phyloP scores from a whole-genome alignment of 2,113 vertebrate species.

The Crotalus helleri region DNA sequence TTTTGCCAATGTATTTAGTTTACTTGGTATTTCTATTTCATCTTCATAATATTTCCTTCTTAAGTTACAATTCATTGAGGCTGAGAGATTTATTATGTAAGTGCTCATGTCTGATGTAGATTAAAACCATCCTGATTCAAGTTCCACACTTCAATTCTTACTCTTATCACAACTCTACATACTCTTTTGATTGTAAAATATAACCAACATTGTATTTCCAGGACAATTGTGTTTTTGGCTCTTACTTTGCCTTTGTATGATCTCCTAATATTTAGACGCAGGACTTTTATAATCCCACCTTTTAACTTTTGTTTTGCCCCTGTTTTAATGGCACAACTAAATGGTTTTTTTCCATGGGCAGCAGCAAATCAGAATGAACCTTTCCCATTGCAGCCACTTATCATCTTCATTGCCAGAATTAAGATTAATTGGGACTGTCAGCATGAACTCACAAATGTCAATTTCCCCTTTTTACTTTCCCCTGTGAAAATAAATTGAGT shows the following conservation, averaged over 20 bases:
- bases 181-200: background rate
- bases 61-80: background rate
- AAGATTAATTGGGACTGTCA: slow-evolving; percentile 67
- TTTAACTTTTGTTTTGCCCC: slow-evolving; percentile 18
- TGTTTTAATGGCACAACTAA: slow-evolving; percentile 46
- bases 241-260: slow-evolving; percentile 8
- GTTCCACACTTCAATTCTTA: background rate
- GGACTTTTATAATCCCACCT: slow-evolving; percentile 19
- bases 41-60: background rate
- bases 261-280: background rate
- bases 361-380: slow-evolving; percentile 40
- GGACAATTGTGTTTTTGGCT: background rate
- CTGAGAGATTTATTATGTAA: background rate
- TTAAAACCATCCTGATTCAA: background rate
- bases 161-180: background rate
- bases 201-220: background rate
- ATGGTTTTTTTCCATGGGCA: slow-evolving; percentile 29
- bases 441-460: slow-evolving; percentile 60
- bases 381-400: slow-evolving; percentile 59
- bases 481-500: slow-evolving; percentile 67
- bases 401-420: slow-evolving; percentile 52
- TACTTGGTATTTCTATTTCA: background rate
- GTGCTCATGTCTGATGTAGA: background rate
- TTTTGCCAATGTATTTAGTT: background rate
- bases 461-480: slow-evolving; percentile 64